A percentile compares a stretch with the other conserved stretches of the same genome.
Conservation (phyloP, 2,888 invertebrate species). For the Erpobdella octoculata region DNA sequence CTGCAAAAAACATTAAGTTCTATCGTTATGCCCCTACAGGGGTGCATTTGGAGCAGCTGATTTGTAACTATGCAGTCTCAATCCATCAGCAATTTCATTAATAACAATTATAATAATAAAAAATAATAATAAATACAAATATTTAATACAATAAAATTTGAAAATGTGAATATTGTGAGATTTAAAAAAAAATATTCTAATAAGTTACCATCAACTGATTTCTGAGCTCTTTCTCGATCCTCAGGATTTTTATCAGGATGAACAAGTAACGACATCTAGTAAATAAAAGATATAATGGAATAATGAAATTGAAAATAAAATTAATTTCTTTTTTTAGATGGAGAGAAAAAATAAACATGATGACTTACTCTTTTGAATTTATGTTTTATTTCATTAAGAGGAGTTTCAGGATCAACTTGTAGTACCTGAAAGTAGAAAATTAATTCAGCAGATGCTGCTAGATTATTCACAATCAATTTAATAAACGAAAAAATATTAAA, state of each 20-base stretch:
- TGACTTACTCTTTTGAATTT: constrained; percentile 76
- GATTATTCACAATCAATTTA: too few species aligned
- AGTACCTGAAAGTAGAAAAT: constrained; percentile 43
- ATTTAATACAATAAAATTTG: neutral
- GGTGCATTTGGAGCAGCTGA: too few species aligned
- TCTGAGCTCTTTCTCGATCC: constrained; percentile 83
- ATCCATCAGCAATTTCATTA: too few species aligned
- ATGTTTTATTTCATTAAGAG: constrained; percentile 86
- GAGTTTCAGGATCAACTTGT: constrained; percentile 69
- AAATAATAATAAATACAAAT: too few species aligned
- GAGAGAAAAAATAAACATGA: too few species aligned
- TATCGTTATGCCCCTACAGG: too few species aligned
- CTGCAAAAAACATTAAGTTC: too few species aligned
- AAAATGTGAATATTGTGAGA: neutral
- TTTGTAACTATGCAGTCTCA: too few species aligned
- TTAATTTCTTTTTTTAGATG: too few species aligned
- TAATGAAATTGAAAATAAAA: constrained; percentile 17
- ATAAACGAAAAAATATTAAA: neutral
- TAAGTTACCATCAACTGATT: constrained; percentile 56
- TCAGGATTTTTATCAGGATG: constrained; percentile 99
- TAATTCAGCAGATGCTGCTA: neutral
- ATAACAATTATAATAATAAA: too few species aligned
- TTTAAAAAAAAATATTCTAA: neutral
- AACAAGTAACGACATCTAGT: constrained; percentile 80
- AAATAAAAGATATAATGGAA: constrained; percentile 6